Evolutionary conservation across 2,888 invertebrate genomes (phyloP).

Genomic region (Tigriopus californicus): DNA sequence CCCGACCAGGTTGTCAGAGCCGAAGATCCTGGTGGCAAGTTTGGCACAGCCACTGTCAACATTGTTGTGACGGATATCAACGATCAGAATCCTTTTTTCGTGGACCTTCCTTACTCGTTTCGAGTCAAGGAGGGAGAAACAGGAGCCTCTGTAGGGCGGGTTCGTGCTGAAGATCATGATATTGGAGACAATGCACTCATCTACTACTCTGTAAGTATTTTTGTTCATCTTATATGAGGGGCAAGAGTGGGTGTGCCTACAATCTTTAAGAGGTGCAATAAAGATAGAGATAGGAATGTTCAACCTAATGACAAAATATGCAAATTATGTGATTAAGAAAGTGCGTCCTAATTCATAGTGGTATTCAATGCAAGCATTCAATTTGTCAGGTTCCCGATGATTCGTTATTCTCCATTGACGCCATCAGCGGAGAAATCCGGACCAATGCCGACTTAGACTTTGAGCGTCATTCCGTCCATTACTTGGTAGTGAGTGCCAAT

Average conservation of each 20-base stretch:
- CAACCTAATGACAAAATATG: too few species aligned
- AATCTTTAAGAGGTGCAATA: too few species aligned
- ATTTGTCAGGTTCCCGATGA: constrained; percentile 38
- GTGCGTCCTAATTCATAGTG: too few species aligned
- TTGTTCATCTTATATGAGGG: too few species aligned
- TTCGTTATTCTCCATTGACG: constrained; percentile 52
- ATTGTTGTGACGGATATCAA: constrained; percentile 78
- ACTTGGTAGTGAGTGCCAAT: constrained; percentile 68
- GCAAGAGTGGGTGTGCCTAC: too few species aligned
- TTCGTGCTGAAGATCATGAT: constrained; percentile 57
- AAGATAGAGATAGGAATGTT: too few species aligned
- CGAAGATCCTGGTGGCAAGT: constrained; percentile 62
- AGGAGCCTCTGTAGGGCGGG: neutral
- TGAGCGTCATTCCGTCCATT: constrained; percentile 39
- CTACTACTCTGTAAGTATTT: constrained; percentile 43
- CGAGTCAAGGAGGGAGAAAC: constrained; percentile 25
- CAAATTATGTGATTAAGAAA: too few species aligned
- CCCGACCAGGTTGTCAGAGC: constrained; percentile 52
- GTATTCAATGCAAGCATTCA: too few species aligned
- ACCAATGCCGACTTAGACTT: constrained; percentile 38
- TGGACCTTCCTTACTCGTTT: constrained; percentile 58
- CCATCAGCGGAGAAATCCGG: constrained; percentile 53
- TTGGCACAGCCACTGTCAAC: constrained; percentile 63
- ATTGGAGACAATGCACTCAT: constrained; percentile 65
- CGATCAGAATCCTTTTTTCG: constrained; percentile 75